A percentile compares a stretch with the other conserved stretches of the same genome.
phyloP scores from a whole-genome alignment of 1,140 invertebrate species.

The Drosophila willistoni region DNA sequence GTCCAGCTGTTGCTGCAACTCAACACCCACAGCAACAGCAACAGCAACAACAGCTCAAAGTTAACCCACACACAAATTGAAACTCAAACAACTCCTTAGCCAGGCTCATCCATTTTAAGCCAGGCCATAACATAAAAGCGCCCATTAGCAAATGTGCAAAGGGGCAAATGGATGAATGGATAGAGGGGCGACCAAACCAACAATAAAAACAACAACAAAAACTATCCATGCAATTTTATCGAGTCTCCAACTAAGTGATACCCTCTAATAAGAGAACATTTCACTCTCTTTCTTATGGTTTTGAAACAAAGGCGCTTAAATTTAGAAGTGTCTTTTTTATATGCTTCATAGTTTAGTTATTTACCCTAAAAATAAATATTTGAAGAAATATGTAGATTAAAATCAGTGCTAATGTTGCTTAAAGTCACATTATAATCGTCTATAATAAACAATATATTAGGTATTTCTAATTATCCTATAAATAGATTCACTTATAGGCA shows the following conservation, averaged over 20 bases:
- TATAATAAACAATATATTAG: too few species aligned
- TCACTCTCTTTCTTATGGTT: too few species aligned
- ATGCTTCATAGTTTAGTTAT: too few species aligned
- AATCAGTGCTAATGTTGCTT: too few species aligned
- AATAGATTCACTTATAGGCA: too few species aligned
- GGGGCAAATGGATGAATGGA: slow-evolving; percentile 29
- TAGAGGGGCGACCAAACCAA: neutral
- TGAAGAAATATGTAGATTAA: too few species aligned
- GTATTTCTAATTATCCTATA: too few species aligned
- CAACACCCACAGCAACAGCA: slow-evolving; percentile 31
- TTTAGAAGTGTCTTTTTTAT: too few species aligned
- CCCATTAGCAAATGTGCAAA: slow-evolving; percentile 65
- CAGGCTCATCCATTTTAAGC: slow-evolving; percentile 76
- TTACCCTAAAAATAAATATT: too few species aligned
- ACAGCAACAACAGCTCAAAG: slow-evolving; percentile 39
- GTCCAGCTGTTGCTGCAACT: slow-evolving; percentile 60
- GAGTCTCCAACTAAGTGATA: neutral
- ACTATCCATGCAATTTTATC: neutral
- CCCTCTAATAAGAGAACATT: neutral
- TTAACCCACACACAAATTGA: slow-evolving; percentile 63
- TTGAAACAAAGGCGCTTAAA: too few species aligned
- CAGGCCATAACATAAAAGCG: slow-evolving; percentile 68
- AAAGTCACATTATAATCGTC: too few species aligned
- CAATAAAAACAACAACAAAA: neutral
- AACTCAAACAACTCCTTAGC: slow-evolving; percentile 47